Evolutionary conservation across 2,797 vertebrate genomes (phyloP), one percentile per base, ranked within the genome.

Genomic region (Ctenochaetus hawaiiensis): DNA sequence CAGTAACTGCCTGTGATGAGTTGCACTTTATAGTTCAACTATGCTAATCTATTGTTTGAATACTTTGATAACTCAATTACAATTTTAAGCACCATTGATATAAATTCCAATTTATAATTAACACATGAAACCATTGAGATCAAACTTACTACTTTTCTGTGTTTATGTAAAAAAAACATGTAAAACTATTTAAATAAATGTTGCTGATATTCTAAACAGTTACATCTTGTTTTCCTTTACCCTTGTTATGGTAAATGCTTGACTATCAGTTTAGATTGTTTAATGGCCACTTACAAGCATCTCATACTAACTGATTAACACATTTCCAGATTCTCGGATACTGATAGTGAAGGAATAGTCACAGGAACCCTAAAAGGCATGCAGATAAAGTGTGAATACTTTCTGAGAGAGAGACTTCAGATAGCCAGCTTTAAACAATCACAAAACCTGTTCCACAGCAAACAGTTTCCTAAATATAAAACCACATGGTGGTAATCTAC

Each of bases 141-240:
- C 82, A 75, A 81, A 74, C 53, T 80, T 78, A 77, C 39, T 68
- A 86, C 72, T 83, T 89, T 90, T 91, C 60, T 90, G 81, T 91
- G 82, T 92, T 92, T 87, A 89, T 92, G 80, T 79, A 41, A 83
- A 77, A 77, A 75, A 72, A 90, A 91, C 53, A 78, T 89, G 83
- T 89, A 77, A 77, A 86, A 81, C 30, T 82, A 88, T 89, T 91
- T 78, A 88, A 92, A 93, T 94, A 93, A 92, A 93, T 88, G 87
- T 85, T 83, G 67, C 64, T 91, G 72, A 79, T 86, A 90, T 83
- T 84, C 77, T 79, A 79, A 85, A 82, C 52, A 0, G 51, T 85
- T 43, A 34, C 26, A 59, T 73, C 62, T 11, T 86, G 78, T 90
- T 63, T 5, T 86, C 18, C 12, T 85, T 86, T 41, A 34, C 8